Evolutionary conservation across 2,888 invertebrate genomes (phyloP), one percentile per base, ranked within the genome.

Genomic region (Trissolcus brochymenae): DNA sequence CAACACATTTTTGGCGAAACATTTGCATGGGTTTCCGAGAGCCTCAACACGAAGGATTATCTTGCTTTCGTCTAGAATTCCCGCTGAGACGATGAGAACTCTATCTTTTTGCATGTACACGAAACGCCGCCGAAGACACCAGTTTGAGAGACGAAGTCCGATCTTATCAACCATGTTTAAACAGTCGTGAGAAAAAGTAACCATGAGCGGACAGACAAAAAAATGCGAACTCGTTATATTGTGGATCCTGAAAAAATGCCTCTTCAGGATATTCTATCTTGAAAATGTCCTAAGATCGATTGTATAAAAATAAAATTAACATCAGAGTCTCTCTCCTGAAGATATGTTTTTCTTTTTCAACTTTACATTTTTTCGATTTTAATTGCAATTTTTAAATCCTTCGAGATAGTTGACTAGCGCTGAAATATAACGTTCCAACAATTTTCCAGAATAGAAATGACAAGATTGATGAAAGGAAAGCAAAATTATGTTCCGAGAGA

Each of bases 61-160:
- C 71, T 66, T 56, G 59, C 70, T 71, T 65, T 80, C 74, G 76
- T 68, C 70, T 75, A 74, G 73, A 77, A 77, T 76, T 62, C 80
- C 78, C 60, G 79, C 70, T 77, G 81, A 73, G 80, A 72, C 73
- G 72, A 79, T 82, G 81, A 82, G 79, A 81, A 81, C 81, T 82
- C 81, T 80, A 82, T 82, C 80, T 77, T 78, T 78, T 73, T 77
- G 50, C 71, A 78, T 79, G 75, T 76, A 66, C 9, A 35, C 70
- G 67, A 79, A 80, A 79, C 78, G 73, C 77, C 80, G 80, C 62
- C 68, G 79, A 79, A 79, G 80, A 80, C 79, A 81, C 74, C 77
- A 66, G 76, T 43, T 64, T 53, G 57, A 76, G 35, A 76, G 74
- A 72, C 76, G 53, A 61, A 68, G 61, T 68, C 74, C 61, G 79